These are phyloP conservation scores for Spatulosminthurus flaviceps DNA, from an alignment of 2,888 invertebrate species.

Conservation along the genomic window DNA sequence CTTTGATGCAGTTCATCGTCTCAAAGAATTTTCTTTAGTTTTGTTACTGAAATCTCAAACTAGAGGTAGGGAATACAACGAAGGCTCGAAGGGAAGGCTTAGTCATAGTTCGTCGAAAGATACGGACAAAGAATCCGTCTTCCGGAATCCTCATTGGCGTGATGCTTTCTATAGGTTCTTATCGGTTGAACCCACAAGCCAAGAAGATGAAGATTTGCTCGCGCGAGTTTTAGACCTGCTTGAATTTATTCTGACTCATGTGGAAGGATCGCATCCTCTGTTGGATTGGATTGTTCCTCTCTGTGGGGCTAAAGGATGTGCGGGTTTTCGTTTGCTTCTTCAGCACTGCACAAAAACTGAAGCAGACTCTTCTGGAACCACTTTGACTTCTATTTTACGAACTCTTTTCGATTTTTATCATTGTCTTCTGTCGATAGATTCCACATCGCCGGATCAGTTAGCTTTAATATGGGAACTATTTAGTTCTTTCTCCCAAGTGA, in stretches of 20 bases:
- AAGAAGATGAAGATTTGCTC: constrained; percentile 73
- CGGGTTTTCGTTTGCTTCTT: constrained; percentile 51
- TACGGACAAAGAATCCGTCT: constrained; percentile 51
- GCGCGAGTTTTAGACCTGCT: constrained; percentile 67
- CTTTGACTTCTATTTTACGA: constrained; percentile 49
- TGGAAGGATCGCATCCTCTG: constrained; percentile 46
- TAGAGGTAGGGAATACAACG: constrained; percentile 59
- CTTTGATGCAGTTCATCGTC: constrained; percentile 69
- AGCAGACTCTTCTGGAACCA: constrained; percentile 51
- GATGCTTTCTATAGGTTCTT: constrained; percentile 73
- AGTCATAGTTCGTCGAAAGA: constrained; percentile 27
- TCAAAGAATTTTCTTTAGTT: constrained; percentile 58
- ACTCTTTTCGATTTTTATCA: constrained; percentile 57
- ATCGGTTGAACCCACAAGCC: constrained; percentile 73
- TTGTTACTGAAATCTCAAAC: constrained; percentile 68
- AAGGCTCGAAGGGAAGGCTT: constrained; percentile 62
- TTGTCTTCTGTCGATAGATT: constrained; percentile 46
- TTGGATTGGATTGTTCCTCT: constrained; percentile 58
- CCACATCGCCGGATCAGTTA: background rate
- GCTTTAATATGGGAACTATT: constrained; percentile 54
- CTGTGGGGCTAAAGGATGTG: constrained; percentile 55
- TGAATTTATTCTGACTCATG: constrained; percentile 50
- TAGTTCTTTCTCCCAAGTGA: constrained; percentile 48
- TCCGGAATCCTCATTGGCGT: constrained; percentile 71
- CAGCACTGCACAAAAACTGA: constrained; percentile 46